Percentiles rank a stretch among this genome's conserved stretches.
These are phyloP conservation scores for Pygmarrhopalites habei DNA, from an alignment of 1,140 invertebrate genomes.

Conservation along the genomic window DNA sequence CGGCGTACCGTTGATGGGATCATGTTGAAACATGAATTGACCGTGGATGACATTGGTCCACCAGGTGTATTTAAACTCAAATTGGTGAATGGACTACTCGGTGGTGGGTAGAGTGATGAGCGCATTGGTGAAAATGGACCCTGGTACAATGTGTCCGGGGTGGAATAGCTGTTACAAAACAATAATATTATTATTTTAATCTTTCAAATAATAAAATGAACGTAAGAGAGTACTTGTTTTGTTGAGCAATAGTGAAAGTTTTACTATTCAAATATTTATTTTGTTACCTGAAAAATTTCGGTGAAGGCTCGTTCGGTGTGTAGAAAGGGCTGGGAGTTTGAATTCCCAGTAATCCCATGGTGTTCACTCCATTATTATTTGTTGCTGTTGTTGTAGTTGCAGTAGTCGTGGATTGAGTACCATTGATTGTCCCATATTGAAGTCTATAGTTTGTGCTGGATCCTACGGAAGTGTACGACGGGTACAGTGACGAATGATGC, in stretches of 20 bases:
- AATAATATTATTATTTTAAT: too few species aligned
- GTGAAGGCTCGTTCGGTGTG: constrained; percentile 38
- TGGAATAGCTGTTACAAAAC: too few species aligned
- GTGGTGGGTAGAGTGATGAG: constrained; percentile 28
- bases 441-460: neutral
- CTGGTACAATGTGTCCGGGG: constrained; percentile 38
- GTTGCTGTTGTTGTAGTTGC: too few species aligned
- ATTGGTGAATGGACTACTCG: constrained; percentile 36
- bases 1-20: constrained; percentile 38
- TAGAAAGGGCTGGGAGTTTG: constrained; percentile 37
- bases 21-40: constrained; percentile 34
- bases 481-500: neutral
- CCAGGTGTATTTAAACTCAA: constrained; percentile 33
- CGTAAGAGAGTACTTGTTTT: too few species aligned
- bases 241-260: too few species aligned
- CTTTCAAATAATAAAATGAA: too few species aligned
- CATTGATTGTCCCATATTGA: neutral
- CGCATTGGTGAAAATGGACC: constrained; percentile 38
- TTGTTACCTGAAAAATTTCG: constrained; percentile 39
- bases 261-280: too few species aligned
- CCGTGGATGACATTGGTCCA: constrained; percentile 6
- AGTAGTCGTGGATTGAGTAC: too few species aligned
- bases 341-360: constrained; percentile 8
- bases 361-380: neutral
- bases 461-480: neutral